Conservation (phyloP, 2,797 vertebrate species). For the Coilia nasus region DNA sequence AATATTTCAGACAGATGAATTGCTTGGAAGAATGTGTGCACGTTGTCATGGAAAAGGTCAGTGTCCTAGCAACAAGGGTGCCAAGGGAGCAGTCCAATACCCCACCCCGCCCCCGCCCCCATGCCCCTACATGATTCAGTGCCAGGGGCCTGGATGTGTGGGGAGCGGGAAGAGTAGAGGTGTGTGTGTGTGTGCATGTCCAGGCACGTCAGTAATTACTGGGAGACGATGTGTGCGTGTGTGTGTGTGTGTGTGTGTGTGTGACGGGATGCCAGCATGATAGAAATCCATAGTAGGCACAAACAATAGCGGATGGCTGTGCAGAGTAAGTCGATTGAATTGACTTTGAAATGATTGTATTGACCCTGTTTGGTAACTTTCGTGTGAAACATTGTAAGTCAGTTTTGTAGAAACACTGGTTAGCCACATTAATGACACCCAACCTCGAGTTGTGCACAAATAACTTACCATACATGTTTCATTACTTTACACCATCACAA, state of each 20-base stretch:
- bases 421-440: no score
- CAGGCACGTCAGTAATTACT: neutral
- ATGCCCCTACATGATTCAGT: neutral
- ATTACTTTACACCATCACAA: no score
- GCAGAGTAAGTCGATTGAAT: no score
- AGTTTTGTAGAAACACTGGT: no score
- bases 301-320: no score
- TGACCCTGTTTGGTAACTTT: no score
- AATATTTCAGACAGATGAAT: neutral
- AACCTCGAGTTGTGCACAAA: no score
- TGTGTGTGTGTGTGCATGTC: slow-evolving; percentile 4
- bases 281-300: no score
- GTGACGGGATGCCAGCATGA: no score
- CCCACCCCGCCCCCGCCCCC: neutral
- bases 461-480: no score
- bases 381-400: no score
- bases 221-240: neutral
- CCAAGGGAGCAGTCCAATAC: neutral
- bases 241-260: neutral
- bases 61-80: slow-evolving; percentile 10
- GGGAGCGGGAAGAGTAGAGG: neutral
- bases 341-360: no score
- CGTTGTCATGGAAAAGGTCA: slow-evolving; percentile 20
- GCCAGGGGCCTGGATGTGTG: neutral
- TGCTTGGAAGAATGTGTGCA: slow-evolving; percentile 4